Evolutionary conservation across 2,888 invertebrate genomes (phyloP), one percentile per base, ranked within the genome.

Genomic region (Prenolepis imparis): DNA sequence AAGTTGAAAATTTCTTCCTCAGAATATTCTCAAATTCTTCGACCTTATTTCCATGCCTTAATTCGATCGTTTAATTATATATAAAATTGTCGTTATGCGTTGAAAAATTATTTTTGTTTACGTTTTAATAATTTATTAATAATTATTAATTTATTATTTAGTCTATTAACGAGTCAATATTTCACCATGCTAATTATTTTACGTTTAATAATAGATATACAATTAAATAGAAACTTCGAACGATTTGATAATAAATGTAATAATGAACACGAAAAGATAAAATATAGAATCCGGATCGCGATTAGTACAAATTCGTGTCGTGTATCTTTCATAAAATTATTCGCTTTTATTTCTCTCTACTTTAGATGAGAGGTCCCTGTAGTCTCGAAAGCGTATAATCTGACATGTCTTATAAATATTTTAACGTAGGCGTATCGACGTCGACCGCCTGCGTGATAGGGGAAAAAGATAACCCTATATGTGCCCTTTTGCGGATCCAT

Each of bases 351-450:
- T 64, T 59, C 15, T 67, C 57, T 52, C 52, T 41, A 55, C 11
- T 67, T 67, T 52, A 28, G 57, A 74, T 18, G 6, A 41, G 41
- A 67, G 21, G 28, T 57, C 24, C 9, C 39, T 18, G 28, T n/a
- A 63, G 61, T 44, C 18, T 74, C 39, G 52, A 77, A 67, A 77
- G 39, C 15, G 24, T 52, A n/a, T 39, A 39, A 64, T 66, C 24
- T n/a, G 28, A 55, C 39, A 55, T 9, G 41, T 57, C 55, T 78
- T 78, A 67, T 78, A 78, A 77, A 77, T 77, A 77, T 67, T 77
- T 77, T 77, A 77, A 39, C 41, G 52, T 67, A 77, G 55, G 55
- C 28, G 77, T 63, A 41, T 36, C 67, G 21, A 67, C 67, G 41
- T 66, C 66, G 52, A 32, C 28, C 66, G 41, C 18, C 41, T 21